Evolutionary conservation across 2,113 vertebrate genomes (phyloP).

Genomic region (Gracilinanus agilis): DNA sequence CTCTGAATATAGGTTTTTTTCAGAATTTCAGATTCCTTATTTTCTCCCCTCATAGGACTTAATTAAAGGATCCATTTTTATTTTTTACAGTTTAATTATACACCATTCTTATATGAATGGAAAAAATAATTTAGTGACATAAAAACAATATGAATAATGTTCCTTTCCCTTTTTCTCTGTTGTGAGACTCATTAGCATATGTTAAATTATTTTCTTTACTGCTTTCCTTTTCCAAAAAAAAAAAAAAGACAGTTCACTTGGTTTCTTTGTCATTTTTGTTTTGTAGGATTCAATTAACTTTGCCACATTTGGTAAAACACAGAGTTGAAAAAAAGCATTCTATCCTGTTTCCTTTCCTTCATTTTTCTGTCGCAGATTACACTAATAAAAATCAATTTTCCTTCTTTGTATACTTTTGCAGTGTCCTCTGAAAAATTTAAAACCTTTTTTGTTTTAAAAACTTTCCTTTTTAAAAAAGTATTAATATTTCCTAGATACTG

Average conservation of each 20-base stretch:
- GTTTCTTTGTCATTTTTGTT: slow-evolving; percentile 9
- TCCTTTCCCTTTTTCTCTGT: not conserved
- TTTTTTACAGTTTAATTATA: not conserved
- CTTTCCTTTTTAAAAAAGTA: not conserved
- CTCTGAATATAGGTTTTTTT: too few relatives aligned
- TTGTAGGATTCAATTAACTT: slow-evolving; percentile 24
- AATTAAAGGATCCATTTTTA: not conserved
- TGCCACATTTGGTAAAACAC: not conserved
- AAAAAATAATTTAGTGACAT: accelerated
- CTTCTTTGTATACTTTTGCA: not conserved
- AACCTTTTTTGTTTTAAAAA: not conserved
- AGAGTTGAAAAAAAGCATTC: not conserved
- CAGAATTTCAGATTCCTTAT: not conserved
- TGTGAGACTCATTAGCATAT: not conserved
- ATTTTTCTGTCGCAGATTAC: not conserved
- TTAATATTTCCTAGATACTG: not conserved
- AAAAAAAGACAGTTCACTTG: slow-evolving; percentile 34
- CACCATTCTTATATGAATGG: not conserved
- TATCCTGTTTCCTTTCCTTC: not conserved
- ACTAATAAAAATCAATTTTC: not conserved
- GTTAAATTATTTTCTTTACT: not conserved
- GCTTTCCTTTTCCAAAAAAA: not conserved
- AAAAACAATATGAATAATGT: not conserved
- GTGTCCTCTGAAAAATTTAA: not conserved
- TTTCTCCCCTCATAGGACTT: not conserved